Base-by-base conservation (phyloP, 2,113 vertebrate genomes). In the Gulo gulo region DNA sequence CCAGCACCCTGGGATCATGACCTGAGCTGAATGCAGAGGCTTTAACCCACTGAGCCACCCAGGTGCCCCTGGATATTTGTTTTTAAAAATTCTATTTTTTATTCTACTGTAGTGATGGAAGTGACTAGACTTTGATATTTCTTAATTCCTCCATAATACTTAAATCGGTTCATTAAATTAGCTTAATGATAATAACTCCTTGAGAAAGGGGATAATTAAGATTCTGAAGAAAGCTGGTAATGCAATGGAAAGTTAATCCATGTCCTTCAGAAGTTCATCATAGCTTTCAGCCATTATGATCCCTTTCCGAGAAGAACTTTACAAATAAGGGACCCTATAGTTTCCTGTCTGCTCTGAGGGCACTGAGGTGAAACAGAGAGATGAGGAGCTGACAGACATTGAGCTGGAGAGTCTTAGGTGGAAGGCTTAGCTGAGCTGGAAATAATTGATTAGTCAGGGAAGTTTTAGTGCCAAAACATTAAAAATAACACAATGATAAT, bases 381-480 rank as follows among this genome's bases (percentile, higher is more conserved):
- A 69, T 65, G 39, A 94, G 74, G 14, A 61, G 34, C 39, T 63
- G 59, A 50, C n/a, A 50, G 88, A 74, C 42, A 47, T 57, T 4
- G 57, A 81, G 21, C 73, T 67, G n/a, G 50, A 84, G 67, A 84
- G 59, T 91, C 90, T 96, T 87, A 81, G 80, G 92, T 88, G 76
- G 84, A 94, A 97, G 81, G 78, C 47, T 93, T 85, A 95, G 59
- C 67, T 92, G 95, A 96, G 81, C 85, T 96, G 96, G 95, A 97
- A 97, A 96, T 91, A 97, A 98, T 97, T 86, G 84, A 97, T 97
- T 97, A 96, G 89, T 95, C 87, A 95, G 92, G 92, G 79, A 98
- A 74, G 29, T 91, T 97, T 98, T 76, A 79, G 82, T 97, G 90
- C 94, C 87, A 95, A 97, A 95, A 88, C 52, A 96, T 97, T 96